These are phyloP conservation scores for Wiebesia pumilae DNA, from an alignment of 1,140 invertebrate species.

Conservation along the genomic window DNA sequence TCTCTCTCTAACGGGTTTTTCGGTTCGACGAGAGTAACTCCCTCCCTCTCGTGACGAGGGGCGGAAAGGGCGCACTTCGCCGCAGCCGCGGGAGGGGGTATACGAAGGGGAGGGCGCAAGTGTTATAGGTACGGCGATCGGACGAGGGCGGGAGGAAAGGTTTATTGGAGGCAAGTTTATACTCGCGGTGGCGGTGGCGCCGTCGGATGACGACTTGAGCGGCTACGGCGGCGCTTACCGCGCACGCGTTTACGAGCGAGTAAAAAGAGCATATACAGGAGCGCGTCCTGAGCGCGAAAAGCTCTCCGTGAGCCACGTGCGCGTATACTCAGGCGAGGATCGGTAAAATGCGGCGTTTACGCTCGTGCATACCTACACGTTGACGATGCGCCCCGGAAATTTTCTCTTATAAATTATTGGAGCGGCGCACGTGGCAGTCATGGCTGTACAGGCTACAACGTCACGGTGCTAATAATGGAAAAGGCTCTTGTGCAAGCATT, in stretches of 20 bases:
- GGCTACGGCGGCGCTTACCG: slow-evolving; percentile 30
- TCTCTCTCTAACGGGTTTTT: neutral
- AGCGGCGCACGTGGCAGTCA: neutral
- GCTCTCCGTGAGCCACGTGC: no score
- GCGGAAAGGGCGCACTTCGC: neutral
- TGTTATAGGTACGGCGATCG: slow-evolving; percentile 28
- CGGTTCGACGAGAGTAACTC: neutral
- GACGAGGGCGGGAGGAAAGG: neutral
- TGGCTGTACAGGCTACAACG: no score
- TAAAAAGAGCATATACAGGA: slow-evolving; percentile 33
- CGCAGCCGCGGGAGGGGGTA: no score
- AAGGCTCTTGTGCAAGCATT: neutral
- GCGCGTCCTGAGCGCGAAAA: neutral
- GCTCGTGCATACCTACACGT: neutral
- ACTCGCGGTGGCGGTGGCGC: neutral
- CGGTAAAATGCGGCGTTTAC: neutral
- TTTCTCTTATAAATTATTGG: slow-evolving; percentile 30
- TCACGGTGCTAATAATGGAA: slow-evolving; percentile 31
- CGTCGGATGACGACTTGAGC: slow-evolving; percentile 41
- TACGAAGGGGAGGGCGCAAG: neutral
- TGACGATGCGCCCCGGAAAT: neutral
- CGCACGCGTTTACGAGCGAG: slow-evolving; percentile 43
- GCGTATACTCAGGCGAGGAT: neutral
- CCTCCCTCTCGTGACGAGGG: neutral
- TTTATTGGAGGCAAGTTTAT: slow-evolving; percentile 45